Percentiles rank a stretch among this genome's conserved stretches.
Evolutionary conservation across 64 coral and sea anemone genomes (phyloP).

Genomic region (Actinia tenebrosa): DNA sequence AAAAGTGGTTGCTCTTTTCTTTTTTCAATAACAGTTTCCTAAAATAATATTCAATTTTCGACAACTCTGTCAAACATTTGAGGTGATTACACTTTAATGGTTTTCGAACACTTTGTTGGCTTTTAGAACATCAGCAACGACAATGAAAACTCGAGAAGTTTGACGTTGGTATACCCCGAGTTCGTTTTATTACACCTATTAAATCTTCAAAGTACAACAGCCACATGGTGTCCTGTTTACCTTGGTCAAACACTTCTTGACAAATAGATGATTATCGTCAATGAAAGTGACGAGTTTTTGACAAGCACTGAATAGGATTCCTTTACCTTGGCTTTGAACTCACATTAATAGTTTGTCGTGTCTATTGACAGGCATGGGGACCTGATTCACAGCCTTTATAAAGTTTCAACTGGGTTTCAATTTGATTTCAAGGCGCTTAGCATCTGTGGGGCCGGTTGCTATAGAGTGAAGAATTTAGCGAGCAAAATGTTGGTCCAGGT

Average conservation of each 20-base stretch:
- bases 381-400: neutral
- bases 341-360: neutral
- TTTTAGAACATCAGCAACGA: neutral
- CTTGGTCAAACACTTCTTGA: slow-evolving; percentile 2
- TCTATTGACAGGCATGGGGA: neutral
- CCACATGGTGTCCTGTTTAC: neutral
- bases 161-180: neutral
- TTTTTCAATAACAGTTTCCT: slow-evolving; percentile 1
- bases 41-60: neutral
- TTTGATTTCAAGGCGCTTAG: neutral
- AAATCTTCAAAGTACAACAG: neutral
- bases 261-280: slow-evolving; percentile 8
- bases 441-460: neutral
- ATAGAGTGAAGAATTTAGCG: neutral
- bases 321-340: neutral
- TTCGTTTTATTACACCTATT: neutral
- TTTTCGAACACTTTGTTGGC: neutral
- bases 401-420: neutral
- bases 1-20: neutral
- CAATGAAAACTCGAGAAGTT: neutral
- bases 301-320: slow-evolving; percentile 5
- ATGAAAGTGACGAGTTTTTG: neutral
- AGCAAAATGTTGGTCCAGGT: neutral
- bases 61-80: neutral
- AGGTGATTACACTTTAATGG: neutral